Base-by-base conservation (phyloP, 2,888 invertebrate genomes). In the Himalopsyche japonica region DNA sequence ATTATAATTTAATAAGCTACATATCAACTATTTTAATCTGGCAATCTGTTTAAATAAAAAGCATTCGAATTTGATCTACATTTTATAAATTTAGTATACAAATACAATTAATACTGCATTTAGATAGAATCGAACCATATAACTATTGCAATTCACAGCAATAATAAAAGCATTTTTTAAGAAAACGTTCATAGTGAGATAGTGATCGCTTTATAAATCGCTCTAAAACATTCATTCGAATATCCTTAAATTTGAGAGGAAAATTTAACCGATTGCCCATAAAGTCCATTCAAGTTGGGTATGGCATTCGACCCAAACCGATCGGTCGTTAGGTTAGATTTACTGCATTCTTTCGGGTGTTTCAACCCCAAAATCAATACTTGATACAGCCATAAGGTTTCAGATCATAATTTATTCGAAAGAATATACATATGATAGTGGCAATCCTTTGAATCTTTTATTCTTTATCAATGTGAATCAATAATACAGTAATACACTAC, bases 301-400 rank as follows among this genome's bases (percentile, higher is more conserved):
- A 57, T 57, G 57, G 57, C 57, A 24, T 57, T 57, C 57, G 57
- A 57, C 57, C 57, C 57, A 57, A 57, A 57, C 57, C 57, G 57
- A 57, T 57, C 57, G 57, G 57, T 57, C 82, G 82, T 82, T 82
- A 82, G 49, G 78, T 43, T 49, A 82, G 82, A 82, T 82, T 82
- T 82, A 82, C 82, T 82, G 82, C 82, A 82, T 82, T 82, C 78
- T 78, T 82, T 82, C 57, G 82, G 82, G 78, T 82, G 82, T 82
- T 82, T 82, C 78, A 82, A 82, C 82, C 82, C 82, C 30, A 49
- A 78, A 82, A 82, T 82, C 82, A 82, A 82, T 82, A 82, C 82
- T 27, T 48, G 57, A 57, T 57, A 57, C 57, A 57, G 57, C 57
- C 57, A 57, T 57, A 57, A 57, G 57, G 57, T 57, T 57, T 57